A percentile compares a stretch with the other conserved stretches of the same genome.
Conservation (phyloP, 2,888 invertebrate species). For the Dascillus cervinus region DNA sequence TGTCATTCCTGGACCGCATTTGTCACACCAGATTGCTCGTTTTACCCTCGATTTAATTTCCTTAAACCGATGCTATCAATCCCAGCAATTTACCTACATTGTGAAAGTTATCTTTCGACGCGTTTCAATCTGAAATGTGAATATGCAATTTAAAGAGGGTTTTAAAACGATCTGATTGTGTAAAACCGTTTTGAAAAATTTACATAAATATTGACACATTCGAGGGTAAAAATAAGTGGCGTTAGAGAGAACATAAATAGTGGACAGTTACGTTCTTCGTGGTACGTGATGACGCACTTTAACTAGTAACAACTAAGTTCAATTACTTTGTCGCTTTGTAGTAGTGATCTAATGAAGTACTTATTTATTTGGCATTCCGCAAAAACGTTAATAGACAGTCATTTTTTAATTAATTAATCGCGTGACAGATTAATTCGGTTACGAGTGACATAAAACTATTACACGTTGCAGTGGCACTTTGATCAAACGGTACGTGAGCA, state of each 20-base stretch:
- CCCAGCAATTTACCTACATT: too few species aligned
- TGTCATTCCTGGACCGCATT: not conserved
- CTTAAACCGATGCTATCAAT: not conserved
- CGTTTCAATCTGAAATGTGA: not conserved
- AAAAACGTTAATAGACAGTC: too few species aligned
- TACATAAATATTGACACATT: not conserved
- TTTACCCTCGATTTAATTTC: conserved; percentile 1
- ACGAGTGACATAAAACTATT: too few species aligned
- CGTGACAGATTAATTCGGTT: too few species aligned
- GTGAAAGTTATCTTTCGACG: not conserved
- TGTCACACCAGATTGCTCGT: too few species aligned
- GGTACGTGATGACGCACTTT: not conserved
- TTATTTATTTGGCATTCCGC: too few species aligned
- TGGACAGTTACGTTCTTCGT: not conserved
- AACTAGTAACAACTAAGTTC: not conserved
- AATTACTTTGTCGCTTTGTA: not conserved
- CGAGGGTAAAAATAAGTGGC: too few species aligned
- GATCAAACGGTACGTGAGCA: too few species aligned
- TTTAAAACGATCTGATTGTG: not conserved
- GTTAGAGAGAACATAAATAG: not conserved
- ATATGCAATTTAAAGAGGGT: not conserved
- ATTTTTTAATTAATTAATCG: too few species aligned
- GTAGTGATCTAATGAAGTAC: too few species aligned
- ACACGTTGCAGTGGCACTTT: too few species aligned
- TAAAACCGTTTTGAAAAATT: too few species aligned